Conservation (phyloP, 92 coral and sea anemone species). For the Ricordea florida region DNA sequence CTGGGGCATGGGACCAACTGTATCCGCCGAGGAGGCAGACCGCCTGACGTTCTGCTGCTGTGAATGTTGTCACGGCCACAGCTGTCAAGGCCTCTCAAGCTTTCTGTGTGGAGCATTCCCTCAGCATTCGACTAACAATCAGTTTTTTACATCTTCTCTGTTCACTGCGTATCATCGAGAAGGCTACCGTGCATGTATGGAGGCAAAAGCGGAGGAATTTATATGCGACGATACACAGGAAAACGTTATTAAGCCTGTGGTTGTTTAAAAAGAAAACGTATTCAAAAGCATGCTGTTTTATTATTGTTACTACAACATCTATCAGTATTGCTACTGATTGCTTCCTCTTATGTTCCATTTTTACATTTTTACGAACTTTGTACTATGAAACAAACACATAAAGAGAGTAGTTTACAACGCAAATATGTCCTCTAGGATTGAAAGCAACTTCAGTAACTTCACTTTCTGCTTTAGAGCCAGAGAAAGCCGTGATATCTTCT, state of each 20-base stretch:
- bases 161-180: conserved; percentile 71
- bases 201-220: conserved; percentile 41
- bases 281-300: too few species aligned
- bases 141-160: conserved; percentile 67
- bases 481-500: conserved; percentile 38
- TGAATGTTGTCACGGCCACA: conserved; percentile 53
- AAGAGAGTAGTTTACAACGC: too few species aligned
- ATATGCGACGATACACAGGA: too few species aligned
- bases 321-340: too few species aligned
- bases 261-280: too few species aligned
- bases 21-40: conserved; percentile 54
- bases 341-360: too few species aligned
- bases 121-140: conserved; percentile 60
- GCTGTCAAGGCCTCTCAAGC: conserved; percentile 28
- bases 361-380: too few species aligned
- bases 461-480: background rate
- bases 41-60: conserved; percentile 67
- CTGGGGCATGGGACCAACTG: conserved; percentile 72
- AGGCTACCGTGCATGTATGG: conserved; percentile 73
- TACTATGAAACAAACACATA: too few species aligned
- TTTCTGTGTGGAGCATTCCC: conserved; percentile 57
- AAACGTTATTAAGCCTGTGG: too few species aligned
- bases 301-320: too few species aligned
- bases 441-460: background rate
- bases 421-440: background rate